These are phyloP conservation scores for Australoheros facetus DNA, from an alignment of 2,797 vertebrate genomes.

Conservation along the genomic window DNA sequence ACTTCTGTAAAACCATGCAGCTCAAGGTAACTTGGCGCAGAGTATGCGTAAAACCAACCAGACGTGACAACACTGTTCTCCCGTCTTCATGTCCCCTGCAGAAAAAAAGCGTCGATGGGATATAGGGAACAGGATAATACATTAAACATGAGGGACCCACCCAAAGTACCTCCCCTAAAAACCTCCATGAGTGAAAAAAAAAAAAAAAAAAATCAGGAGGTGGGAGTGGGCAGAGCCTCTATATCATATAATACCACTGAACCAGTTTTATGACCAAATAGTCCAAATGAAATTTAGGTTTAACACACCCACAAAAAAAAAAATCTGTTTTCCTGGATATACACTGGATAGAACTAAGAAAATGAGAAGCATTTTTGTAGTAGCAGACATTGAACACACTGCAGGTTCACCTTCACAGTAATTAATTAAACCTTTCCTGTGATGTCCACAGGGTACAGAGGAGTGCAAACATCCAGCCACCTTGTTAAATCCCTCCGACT, in stretches of 20 bases:
- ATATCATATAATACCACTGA: constrained; percentile 10
- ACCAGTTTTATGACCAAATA: not conserved
- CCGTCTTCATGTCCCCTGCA: constrained; percentile 34
- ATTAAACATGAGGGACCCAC: constrained; percentile 77
- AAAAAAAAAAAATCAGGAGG: constrained; percentile 24
- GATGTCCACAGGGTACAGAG: constrained; percentile 12
- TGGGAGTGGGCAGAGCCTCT: constrained; percentile 48
- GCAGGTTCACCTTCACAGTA: not conserved
- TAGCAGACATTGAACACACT: not conserved
- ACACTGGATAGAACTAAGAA: not conserved
- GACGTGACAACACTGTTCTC: constrained; percentile 10
- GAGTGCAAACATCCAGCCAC: constrained; percentile 30
- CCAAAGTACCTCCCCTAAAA: constrained; percentile 74
- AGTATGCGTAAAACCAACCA: constrained; percentile 24
- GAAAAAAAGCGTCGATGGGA: constrained; percentile 34
- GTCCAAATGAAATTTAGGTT: not conserved
- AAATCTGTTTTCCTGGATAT: not conserved
- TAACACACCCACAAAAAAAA: not conserved
- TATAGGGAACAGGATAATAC: constrained; percentile 62
- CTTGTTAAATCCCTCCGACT: constrained; percentile 29
- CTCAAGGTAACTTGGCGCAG: constrained; percentile 16
- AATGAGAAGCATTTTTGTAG: not conserved
- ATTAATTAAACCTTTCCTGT: constrained; percentile 23
- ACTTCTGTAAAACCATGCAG: constrained; percentile 31
- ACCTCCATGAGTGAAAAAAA: constrained; percentile 6